Evolutionary conservation across 2,888 invertebrate species (phyloP), one percentile per base, ranked within the genome.

Genomic region (Folsomia candida): DNA sequence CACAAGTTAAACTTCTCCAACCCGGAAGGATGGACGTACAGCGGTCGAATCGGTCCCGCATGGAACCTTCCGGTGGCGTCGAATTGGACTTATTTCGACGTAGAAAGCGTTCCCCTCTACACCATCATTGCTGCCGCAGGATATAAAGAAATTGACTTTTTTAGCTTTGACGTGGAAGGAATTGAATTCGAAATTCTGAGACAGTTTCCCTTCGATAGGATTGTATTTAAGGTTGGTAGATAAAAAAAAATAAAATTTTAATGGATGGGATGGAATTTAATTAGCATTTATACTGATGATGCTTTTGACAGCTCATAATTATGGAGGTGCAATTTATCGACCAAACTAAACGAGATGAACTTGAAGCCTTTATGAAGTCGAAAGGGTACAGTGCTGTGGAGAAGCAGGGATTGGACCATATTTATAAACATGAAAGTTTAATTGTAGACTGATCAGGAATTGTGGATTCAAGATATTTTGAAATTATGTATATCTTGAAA

Each of bases 1-100:
- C n/a, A n/a, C n/a, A n/a, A 70, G 70, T 20, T 70, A 4, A 70
- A 70, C 62, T 70, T 70, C 24, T 71, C 70, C 1, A 71, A 71
- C 24, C 70, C 70, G 20, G 51, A 27, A 1, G 67, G 62, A 25
- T 71, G 67, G 70, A 67, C 67, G 1, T 67, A 67, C 51, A 71
- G 70, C 51, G 70, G 70, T 26, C 61, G 61, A 1, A 29, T 71
- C 4, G 47, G 51, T 14, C 61, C 60, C n/a, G 51, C 67, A 3
- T 61, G 70, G 67, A 51, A 67, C 18, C 67, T 70, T 25, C 70
- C 70, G 2, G 67, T 66, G 2, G 54, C 65, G 2, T 62, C 67
- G 54, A 51, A 60, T 18, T 67, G 70, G 70, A 67, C 60, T 1
- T 67, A 20, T 24, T 54, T 54, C 54, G 54, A 54, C 54, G 54